These are phyloP conservation scores for Drosophila ambigua DNA, from an alignment of 1,140 invertebrate genomes.

Conservation along the genomic window DNA sequence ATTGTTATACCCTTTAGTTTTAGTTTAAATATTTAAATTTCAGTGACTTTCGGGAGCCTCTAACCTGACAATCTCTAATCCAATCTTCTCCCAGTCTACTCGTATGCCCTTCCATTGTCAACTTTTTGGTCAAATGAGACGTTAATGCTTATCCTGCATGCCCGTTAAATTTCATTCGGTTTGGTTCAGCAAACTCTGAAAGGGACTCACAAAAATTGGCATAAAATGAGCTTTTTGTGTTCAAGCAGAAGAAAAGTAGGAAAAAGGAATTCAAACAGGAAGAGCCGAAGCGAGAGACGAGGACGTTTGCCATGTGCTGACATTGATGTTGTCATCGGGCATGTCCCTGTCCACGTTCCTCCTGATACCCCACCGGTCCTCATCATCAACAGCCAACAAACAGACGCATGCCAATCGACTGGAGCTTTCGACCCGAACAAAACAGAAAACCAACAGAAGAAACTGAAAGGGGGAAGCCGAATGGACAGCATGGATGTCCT, in stretches of 20 bases:
- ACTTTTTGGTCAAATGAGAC: conserved; percentile 42
- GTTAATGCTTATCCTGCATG: conserved; percentile 60
- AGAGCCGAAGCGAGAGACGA: conserved; percentile 12
- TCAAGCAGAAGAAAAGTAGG: background rate
- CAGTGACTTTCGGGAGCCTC: too few relatives aligned
- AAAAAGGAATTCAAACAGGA: conserved; percentile 6
- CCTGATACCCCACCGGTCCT: conserved; percentile 3
- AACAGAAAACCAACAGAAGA: conserved; percentile 11
- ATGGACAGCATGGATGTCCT: conserved; percentile 22
- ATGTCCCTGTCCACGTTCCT: conserved; percentile 21
- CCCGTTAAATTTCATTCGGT: conserved; percentile 68
- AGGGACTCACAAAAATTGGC: conserved; percentile 59
- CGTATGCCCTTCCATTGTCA: background rate
- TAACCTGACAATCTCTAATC: background rate
- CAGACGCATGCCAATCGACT: conserved; percentile 67
- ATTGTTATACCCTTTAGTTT: too few relatives aligned
- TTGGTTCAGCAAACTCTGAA: background rate
- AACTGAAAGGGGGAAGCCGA: conserved; percentile 9
- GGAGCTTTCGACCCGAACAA: conserved; percentile 47
- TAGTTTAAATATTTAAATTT: too few relatives aligned
- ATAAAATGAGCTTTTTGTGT: conserved; percentile 42
- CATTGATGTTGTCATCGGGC: conserved; percentile 58
- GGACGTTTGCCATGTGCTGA: conserved; percentile 51
- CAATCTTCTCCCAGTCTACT: too few relatives aligned
- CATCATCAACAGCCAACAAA: conserved; percentile 55